phyloP scores from a whole-genome alignment of 2,888 invertebrate species.

The Cremastinae sp. region DNA sequence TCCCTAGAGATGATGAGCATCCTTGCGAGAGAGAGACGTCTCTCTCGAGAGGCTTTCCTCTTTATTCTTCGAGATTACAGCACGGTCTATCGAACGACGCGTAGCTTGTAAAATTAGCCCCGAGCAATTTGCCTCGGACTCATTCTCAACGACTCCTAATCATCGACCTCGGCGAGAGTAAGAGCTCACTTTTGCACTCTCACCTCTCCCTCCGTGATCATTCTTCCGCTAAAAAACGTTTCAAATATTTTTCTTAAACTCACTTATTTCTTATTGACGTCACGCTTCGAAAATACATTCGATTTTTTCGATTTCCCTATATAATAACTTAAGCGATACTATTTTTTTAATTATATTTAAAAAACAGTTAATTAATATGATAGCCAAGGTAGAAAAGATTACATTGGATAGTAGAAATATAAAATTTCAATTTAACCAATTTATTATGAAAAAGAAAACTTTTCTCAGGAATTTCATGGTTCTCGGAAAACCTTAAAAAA shows the following conservation, averaged over 20 bases:
- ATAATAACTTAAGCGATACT: not conserved
- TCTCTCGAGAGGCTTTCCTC: conserved; percentile 31
- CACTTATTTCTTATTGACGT: not conserved
- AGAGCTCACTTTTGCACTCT: conserved; percentile 57
- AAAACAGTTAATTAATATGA: not conserved
- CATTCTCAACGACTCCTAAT: conserved; percentile 53
- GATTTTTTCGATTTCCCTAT: not conserved
- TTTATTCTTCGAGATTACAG: conserved; percentile 45
- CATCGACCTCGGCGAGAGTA: conserved; percentile 54
- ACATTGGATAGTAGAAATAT: too few species aligned
- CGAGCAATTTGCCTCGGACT: conserved; percentile 58
- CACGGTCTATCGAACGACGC: conserved; percentile 29
- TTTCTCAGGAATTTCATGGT: not conserved
- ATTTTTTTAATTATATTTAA: not conserved
- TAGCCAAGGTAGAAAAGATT: too few species aligned
- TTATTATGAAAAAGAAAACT: too few species aligned
- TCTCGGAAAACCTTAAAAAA: not conserved
- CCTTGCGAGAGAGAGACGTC: conserved; percentile 5
- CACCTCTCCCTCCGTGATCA: conserved; percentile 39
- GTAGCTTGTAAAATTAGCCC: conserved; percentile 10
- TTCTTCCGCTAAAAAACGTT: conserved; percentile 2
- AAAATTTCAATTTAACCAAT: too few species aligned
- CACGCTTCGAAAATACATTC: too few species aligned
- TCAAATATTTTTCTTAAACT: not conserved
- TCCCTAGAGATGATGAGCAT: conserved; percentile 62